Percentiles rank a stretch among this genome's conserved stretches.
Conservation (phyloP, 2,888 invertebrate species). For the Trisateles emortualis region DNA sequence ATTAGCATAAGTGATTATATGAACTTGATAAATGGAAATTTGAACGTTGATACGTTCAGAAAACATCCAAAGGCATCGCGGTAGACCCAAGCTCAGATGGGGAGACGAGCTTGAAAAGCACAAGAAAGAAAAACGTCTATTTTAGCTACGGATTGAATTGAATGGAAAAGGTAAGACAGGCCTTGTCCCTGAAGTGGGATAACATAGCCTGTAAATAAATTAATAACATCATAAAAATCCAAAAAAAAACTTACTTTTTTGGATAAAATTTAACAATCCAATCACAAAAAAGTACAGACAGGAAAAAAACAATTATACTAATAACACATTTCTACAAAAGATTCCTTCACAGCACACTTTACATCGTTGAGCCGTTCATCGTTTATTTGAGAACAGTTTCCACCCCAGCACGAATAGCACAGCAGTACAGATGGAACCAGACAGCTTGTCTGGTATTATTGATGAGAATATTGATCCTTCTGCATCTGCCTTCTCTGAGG, state of each 20-base stretch:
- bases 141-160: too few species aligned
- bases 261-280: not conserved
- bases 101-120: too few species aligned
- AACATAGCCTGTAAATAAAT: too few species aligned
- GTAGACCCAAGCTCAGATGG: too few species aligned
- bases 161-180: too few species aligned
- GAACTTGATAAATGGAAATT: too few species aligned
- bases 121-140: too few species aligned
- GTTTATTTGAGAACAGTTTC: slow-evolving; percentile 85
- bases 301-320: slow-evolving; percentile 19
- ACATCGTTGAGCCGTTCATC: slow-evolving; percentile 70
- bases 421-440: slow-evolving; percentile 88
- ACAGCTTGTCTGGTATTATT: slow-evolving; percentile 84
- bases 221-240: too few species aligned
- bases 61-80: too few species aligned
- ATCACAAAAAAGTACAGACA: not conserved
- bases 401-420: slow-evolving; percentile 88
- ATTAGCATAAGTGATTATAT: slow-evolving; percentile 16
- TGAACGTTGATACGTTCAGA: too few species aligned
- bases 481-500: slow-evolving; percentile 53
- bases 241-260: too few species aligned
- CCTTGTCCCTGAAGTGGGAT: too few species aligned
- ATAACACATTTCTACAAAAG: slow-evolving; percentile 28
- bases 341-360: slow-evolving; percentile 18
- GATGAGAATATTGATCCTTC: slow-evolving; percentile 85